Percentiles rank a stretch among this genome's conserved stretches.
Conservation (phyloP, 2,797 vertebrate genomes). For the Fringilla coelebs region DNA sequence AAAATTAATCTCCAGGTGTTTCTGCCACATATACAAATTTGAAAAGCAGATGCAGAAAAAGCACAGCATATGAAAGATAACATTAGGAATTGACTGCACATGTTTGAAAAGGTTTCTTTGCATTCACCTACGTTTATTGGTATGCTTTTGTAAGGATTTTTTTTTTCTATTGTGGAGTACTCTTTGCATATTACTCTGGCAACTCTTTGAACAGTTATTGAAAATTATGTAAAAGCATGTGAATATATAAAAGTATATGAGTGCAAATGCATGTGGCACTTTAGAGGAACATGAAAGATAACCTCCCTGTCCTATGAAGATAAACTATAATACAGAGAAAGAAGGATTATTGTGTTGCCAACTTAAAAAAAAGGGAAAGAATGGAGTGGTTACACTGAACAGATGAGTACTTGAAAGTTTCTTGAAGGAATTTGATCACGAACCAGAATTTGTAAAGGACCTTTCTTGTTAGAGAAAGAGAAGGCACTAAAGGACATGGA, state of each 20-base stretch:
- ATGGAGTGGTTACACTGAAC: neutral
- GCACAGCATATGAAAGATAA: neutral
- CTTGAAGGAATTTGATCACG: neutral
- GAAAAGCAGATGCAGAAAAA: neutral
- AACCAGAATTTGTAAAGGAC: neutral
- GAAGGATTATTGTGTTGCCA: neutral
- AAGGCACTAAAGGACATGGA: neutral
- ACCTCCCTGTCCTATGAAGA: neutral
- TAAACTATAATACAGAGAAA: neutral
- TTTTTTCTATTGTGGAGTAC: neutral
- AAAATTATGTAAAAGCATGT: neutral
- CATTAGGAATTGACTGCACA: neutral
- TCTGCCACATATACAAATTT: neutral
- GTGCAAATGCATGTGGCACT: neutral
- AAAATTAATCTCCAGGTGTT: neutral
- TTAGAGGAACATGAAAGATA: neutral
- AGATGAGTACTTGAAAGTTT: neutral
- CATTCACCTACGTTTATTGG: neutral
- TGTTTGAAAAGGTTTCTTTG: neutral
- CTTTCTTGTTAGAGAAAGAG: neutral
- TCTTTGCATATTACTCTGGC: neutral
- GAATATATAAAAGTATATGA: neutral
- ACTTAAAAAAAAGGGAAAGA: neutral
- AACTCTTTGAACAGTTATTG: neutral
- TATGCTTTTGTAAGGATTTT: neutral